Percentiles rank a stretch among this genome's conserved stretches.
These are phyloP conservation scores for Sinhomidia bicolor DNA, from an alignment of 2,888 invertebrate species.

Conservation along the genomic window DNA sequence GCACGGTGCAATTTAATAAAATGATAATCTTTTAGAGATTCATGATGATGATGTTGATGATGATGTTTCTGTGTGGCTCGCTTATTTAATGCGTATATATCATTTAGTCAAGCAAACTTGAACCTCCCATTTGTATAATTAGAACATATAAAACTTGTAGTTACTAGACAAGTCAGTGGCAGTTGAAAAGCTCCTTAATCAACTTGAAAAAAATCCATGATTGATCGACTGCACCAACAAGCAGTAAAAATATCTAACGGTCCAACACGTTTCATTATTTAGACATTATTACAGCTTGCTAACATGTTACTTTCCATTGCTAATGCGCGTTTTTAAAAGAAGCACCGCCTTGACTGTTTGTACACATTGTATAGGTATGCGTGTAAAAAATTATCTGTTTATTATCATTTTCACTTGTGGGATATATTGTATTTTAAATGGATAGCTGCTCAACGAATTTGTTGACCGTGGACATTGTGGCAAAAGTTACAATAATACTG, in stretches of 20 bases:
- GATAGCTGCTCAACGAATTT: too few species aligned
- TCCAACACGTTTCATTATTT: not conserved
- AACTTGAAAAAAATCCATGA: slow-evolving; percentile 20
- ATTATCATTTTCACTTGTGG: not conserved
- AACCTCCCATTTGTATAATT: slow-evolving; percentile 20
- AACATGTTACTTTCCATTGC: not conserved
- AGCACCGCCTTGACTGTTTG: not conserved
- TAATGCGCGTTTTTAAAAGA: not conserved
- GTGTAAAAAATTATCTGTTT: not conserved
- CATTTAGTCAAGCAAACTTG: slow-evolving; percentile 2
- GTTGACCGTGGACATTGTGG: not conserved
- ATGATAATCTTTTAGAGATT: not conserved
- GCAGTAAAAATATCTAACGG: not conserved
- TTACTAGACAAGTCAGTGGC: not conserved
- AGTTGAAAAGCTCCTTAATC: slow-evolving; percentile 5
- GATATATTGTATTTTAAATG: not conserved
- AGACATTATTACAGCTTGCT: not conserved
- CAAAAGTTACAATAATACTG: not conserved
- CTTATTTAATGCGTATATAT: not conserved
- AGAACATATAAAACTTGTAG: slow-evolving; percentile 6
- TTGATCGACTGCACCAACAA: slow-evolving; percentile 10
- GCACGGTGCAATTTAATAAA: slow-evolving; percentile 14
- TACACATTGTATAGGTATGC: too few species aligned
- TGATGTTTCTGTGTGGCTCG: slow-evolving; percentile 14
- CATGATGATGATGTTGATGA: not conserved